Conservation (phyloP, 2,888 invertebrate genomes). For the Gastracanthus pulcherrimus region DNA sequence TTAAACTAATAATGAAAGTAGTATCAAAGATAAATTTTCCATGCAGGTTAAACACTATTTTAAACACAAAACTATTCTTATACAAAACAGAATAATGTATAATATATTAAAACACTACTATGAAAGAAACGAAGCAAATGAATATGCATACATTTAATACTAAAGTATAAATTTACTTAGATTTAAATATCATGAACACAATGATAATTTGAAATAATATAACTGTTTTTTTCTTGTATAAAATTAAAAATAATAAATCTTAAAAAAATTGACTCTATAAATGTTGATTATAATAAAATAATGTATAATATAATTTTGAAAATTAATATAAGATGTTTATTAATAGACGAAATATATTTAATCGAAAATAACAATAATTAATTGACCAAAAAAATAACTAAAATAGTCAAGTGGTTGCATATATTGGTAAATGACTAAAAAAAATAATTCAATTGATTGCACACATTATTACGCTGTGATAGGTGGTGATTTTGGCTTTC, state of each 20-base stretch:
- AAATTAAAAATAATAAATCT: not conserved
- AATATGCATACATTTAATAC: too few species aligned
- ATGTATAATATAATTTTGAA: not conserved
- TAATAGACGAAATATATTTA: not conserved
- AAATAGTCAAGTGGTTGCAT: not conserved
- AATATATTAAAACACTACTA: too few species aligned
- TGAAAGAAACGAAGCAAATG: too few species aligned
- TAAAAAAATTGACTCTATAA: not conserved
- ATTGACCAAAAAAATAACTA: not conserved
- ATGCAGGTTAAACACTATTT: too few species aligned
- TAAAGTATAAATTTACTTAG: not conserved
- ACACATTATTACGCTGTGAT: not conserved
- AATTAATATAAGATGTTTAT: not conserved
- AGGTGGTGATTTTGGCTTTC: conserved; percentile 9
- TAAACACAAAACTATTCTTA: too few species aligned
- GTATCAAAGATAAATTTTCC: too few species aligned
- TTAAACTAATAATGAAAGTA: too few species aligned
- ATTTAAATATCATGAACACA: not conserved
- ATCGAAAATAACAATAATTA: not conserved
- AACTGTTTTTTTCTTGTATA: not conserved
- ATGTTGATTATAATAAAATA: not conserved
- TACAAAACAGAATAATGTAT: too few species aligned
- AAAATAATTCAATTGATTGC: not conserved
- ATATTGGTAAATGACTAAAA: not conserved
- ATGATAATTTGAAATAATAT: not conserved